These are phyloP conservation scores for Actinia equina DNA, from an alignment of 64 coral and sea anemone species.

Conservation along the genomic window DNA sequence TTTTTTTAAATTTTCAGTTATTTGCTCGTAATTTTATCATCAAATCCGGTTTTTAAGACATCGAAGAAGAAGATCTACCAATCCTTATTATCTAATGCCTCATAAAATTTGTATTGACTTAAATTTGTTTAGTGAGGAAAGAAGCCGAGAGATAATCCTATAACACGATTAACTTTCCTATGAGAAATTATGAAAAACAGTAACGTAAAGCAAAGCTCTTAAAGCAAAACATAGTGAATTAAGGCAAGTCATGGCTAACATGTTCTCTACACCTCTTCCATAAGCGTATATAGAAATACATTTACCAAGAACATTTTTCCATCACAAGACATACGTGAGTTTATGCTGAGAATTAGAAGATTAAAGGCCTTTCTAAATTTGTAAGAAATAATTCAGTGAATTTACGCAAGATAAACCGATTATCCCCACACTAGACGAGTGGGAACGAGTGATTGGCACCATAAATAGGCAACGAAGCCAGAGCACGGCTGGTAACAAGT, in stretches of 20 bases:
- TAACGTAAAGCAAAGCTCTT: background rate
- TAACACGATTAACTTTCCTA: too few relatives aligned
- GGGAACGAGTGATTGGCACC: background rate
- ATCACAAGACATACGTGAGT: background rate
- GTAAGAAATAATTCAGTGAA: background rate
- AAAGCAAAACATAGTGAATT: background rate
- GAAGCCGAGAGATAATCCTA: too few relatives aligned
- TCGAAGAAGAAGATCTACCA: background rate
- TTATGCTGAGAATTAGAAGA: background rate
- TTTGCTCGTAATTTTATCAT: background rate
- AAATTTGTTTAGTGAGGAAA: too few relatives aligned
- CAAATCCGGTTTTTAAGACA: background rate
- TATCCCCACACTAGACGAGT: background rate
- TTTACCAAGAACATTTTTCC: background rate
- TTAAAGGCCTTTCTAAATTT: background rate
- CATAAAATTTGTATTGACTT: too few relatives aligned
- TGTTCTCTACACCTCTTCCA: background rate
- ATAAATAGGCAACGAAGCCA: background rate
- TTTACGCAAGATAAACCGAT: background rate
- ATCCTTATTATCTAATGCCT: too few relatives aligned
- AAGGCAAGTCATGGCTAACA: background rate
- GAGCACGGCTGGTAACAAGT: background rate
- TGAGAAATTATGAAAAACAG: too few relatives aligned
- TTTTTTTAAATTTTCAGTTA: background rate
- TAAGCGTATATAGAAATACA: background rate